Percentiles rank a stretch among this genome's conserved stretches.
These are phyloP conservation scores for Spicauda simplicius DNA, from an alignment of 2,888 invertebrate genomes.

Conservation along the genomic window DNA sequence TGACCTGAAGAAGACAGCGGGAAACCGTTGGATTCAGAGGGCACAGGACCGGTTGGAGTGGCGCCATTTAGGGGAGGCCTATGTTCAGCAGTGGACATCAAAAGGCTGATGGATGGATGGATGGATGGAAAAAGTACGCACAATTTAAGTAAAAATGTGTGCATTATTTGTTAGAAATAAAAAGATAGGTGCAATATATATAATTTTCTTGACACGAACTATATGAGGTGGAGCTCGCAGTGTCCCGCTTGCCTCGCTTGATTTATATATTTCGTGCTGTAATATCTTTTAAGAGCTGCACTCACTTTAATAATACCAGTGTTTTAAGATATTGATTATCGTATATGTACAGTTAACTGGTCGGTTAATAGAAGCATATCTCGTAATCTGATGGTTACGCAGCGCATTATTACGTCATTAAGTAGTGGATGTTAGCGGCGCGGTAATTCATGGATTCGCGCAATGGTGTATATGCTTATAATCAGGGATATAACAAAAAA, in stretches of 20 bases:
- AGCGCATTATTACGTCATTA: slow-evolving; percentile 29
- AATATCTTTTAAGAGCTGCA: not conserved
- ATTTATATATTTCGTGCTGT: slow-evolving; percentile 24
- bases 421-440: slow-evolving; percentile 16
- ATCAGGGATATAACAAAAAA: not conserved
- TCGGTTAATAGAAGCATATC: slow-evolving; percentile 28
- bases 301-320: not conserved
- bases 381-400: slow-evolving; percentile 30
- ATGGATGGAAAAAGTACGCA: not conserved
- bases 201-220: slow-evolving; percentile 17
- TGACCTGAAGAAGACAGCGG: too few relatives aligned
- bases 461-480: not conserved
- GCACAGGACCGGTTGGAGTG: too few relatives aligned
- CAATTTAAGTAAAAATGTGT: not conserved
- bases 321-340: not conserved
- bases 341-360: slow-evolving; percentile 7
- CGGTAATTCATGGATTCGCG: slow-evolving; percentile 19
- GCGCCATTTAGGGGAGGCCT: too few relatives aligned
- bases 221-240: not conserved
- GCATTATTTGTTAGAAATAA: not conserved
- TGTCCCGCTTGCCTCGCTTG: slow-evolving; percentile 10
- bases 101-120: too few relatives aligned
- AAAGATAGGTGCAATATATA: not conserved
- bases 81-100: too few relatives aligned
- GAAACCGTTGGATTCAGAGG: too few relatives aligned